These are phyloP conservation scores for Drepanosiphum platanoidis DNA, from an alignment of 2,888 invertebrate species.

Conservation along the genomic window DNA sequence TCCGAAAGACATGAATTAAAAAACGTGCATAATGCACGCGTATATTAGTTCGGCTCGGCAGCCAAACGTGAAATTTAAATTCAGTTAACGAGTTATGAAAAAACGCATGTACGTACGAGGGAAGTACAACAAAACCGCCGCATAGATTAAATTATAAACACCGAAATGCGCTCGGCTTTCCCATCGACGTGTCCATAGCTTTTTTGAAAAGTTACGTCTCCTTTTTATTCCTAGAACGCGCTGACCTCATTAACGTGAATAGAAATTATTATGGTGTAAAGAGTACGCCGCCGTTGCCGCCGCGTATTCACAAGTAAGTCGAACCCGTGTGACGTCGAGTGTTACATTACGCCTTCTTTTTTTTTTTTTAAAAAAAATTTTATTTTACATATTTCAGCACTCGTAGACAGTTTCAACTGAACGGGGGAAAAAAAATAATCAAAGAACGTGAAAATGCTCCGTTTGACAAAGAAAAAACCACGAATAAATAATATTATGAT, in stretches of 20 bases:
- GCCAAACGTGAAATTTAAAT: background rate
- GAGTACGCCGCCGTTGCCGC: too few species aligned
- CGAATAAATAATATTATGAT: background rate
- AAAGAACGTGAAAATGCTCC: background rate
- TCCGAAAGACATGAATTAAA: background rate
- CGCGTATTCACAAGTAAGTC: background rate
- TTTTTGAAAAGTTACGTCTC: background rate
- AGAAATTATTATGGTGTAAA: background rate
- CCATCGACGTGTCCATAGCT: background rate
- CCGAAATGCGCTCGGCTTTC: background rate
- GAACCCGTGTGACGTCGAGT: background rate
- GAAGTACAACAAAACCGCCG: background rate
- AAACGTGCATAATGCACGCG: background rate
- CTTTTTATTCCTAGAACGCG: background rate
- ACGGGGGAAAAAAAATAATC: background rate
- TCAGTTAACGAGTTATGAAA: background rate
- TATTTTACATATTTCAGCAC: background rate
- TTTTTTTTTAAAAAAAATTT: too few species aligned
- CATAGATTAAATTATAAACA: background rate
- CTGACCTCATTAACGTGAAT: background rate
- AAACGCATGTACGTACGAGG: background rate
- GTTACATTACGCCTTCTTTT: background rate
- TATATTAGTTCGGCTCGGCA: background rate
- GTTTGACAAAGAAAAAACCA: background rate
- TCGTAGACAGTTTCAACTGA: background rate